These are phyloP conservation scores for Scopus umbretta DNA, from an alignment of 2,113 vertebrate genomes.

Conservation along the genomic window DNA sequence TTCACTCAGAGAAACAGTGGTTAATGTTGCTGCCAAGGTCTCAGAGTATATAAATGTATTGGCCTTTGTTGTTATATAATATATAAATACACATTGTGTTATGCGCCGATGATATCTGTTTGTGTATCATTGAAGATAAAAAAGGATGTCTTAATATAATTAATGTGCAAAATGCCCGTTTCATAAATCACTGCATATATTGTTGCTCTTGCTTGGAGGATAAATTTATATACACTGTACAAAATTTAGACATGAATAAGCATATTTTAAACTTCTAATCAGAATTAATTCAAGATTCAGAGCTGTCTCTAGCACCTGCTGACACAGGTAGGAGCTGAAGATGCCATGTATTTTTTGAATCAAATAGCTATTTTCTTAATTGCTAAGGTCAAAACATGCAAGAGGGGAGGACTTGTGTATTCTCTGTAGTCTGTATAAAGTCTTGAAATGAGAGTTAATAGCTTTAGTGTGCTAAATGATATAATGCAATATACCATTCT, in stretches of 20 bases:
- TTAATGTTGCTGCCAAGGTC: not conserved
- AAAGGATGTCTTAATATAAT: not conserved
- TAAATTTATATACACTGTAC: not conserved
- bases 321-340: not conserved
- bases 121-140: not conserved
- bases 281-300: not conserved
- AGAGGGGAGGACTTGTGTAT: not conserved
- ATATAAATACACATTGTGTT: not conserved
- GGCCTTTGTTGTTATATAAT: not conserved
- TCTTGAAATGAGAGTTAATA: not conserved
- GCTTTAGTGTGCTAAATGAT: not conserved
- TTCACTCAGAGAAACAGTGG: not conserved
- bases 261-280: not conserved
- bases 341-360: not conserved
- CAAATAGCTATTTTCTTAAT: not conserved
- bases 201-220: not conserved
- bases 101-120: not conserved
- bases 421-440: not conserved
- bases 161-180: not conserved
- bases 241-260: not conserved
- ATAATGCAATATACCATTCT: not conserved
- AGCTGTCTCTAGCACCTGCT: not conserved
- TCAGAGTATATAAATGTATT: not conserved
- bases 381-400: not conserved
- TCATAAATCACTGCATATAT: not conserved